A percentile compares a stretch with the other conserved stretches of the same genome.
Conservation (phyloP, 2,797 vertebrate genomes). For the Acomys russatus region DNA sequence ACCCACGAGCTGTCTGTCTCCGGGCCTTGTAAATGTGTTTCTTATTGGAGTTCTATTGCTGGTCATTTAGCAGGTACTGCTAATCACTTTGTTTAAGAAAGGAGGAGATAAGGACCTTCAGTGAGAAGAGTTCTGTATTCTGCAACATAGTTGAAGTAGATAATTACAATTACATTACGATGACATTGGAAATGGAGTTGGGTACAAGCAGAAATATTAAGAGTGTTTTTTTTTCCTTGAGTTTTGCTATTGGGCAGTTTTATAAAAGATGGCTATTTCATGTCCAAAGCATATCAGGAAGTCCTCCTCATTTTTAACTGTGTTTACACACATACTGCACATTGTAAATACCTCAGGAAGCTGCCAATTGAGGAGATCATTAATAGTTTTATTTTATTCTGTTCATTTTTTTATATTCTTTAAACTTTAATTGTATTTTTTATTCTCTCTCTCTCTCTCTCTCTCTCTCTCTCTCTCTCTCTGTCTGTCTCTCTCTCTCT, state of each 20-base stretch:
- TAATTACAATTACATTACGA: conserved; percentile 52
- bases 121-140: conserved; percentile 33
- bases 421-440: not conserved
- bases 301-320: not conserved
- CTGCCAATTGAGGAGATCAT: conserved; percentile 20
- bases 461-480: too few relatives aligned
- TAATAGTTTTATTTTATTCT: conserved; percentile 62
- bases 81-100: conserved; percentile 43
- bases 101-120: conserved; percentile 33
- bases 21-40: not conserved
- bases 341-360: conserved; percentile 39
- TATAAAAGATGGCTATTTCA: conserved; percentile 36
- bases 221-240: conserved; percentile 30
- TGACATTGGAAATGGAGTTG: conserved; percentile 37
- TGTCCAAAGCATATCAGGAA: conserved; percentile 35
- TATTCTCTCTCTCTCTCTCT: too few relatives aligned
- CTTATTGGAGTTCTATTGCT: conserved; percentile 13
- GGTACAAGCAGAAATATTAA: conserved; percentile 50
- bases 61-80: conserved; percentile 14
- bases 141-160: conserved; percentile 32
- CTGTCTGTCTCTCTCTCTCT: too few relatives aligned
- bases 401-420: not conserved
- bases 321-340: not conserved
- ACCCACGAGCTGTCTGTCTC: not conserved
- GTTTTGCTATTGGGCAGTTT: conserved; percentile 56